Conservation (phyloP, 2,797 vertebrate genomes). For the Microctenopoma steveboyesi region DNA sequence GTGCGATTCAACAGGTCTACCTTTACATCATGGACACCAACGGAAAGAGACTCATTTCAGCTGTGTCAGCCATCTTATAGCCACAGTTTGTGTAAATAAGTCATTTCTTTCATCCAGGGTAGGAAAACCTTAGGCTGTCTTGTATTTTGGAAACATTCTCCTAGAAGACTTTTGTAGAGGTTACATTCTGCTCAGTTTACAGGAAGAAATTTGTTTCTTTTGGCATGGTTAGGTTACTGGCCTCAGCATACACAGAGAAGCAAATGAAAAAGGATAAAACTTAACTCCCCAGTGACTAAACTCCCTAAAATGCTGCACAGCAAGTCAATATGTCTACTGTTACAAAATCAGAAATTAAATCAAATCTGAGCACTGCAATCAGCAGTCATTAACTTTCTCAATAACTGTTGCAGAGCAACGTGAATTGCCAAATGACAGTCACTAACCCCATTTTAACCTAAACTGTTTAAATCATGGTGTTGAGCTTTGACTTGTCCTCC, state of each 20-base stretch:
- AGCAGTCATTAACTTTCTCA: background rate
- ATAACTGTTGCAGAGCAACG: background rate
- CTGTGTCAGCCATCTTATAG: background rate
- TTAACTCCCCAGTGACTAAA: slow-evolving; percentile 1
- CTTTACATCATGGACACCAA: slow-evolving; percentile 35
- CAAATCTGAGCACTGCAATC: background rate
- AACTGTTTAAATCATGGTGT: background rate
- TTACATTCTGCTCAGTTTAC: background rate
- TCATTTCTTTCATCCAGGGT: background rate
- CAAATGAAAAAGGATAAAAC: slow-evolving; percentile 20
- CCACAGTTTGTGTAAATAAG: background rate
- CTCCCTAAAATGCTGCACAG: slow-evolving; percentile 2
- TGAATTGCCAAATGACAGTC: background rate
- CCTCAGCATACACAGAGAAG: slow-evolving; percentile 30
- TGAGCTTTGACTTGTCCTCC: background rate
- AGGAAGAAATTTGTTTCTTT: slow-evolving; percentile 32
- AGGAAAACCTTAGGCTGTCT: background rate
- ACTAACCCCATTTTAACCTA: background rate
- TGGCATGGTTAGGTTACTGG: slow-evolving; percentile 35
- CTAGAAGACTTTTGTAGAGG: background rate
- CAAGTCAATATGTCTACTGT: background rate
- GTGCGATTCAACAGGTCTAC: slow-evolving; percentile 85
- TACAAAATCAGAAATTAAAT: slow-evolving; percentile 9
- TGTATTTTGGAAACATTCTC: background rate
- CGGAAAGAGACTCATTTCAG: background rate